Percentiles rank a stretch among this genome's conserved stretches.
Evolutionary conservation across 37 sponge, comb jelly and placozoan species (phyloP).

Genomic region (Dysidea cf. avara): DNA sequence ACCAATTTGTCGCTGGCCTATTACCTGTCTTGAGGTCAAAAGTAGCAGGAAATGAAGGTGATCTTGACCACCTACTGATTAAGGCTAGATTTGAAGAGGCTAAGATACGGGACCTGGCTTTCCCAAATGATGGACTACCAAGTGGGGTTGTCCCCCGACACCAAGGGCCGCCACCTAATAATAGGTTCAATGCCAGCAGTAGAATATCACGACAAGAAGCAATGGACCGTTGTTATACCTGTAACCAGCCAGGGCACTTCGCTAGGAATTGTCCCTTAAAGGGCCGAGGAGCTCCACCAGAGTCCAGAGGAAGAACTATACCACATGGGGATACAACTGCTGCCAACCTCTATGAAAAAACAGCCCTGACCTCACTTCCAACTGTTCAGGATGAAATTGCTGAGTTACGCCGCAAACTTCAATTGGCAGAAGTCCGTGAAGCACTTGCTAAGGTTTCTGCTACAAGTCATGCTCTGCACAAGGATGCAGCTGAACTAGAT

Average conservation of each 20-base stretch:
- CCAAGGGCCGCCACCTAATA: too few species aligned
- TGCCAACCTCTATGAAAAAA: not conserved
- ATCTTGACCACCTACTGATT: conserved; percentile 14
- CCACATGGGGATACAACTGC: not conserved
- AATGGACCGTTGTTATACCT: not conserved
- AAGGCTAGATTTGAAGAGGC: conserved; percentile 46
- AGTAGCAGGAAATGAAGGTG: conserved; percentile 23
- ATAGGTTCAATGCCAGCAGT: too few species aligned
- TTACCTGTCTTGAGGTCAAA: conserved; percentile 7
- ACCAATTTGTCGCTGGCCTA: conserved; percentile 38
- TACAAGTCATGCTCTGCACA: conserved; percentile 3
- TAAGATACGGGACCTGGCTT: conserved; percentile 8
- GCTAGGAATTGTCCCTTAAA: not conserved
- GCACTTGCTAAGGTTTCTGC: conserved; percentile 7
- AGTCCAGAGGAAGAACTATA: conserved; percentile 4
- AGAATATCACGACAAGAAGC: too few species aligned
- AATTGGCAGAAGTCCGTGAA: conserved; percentile 15
- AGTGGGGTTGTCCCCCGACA: too few species aligned
- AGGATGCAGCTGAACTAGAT: not conserved
- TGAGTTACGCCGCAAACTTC: not conserved
- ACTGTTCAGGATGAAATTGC: not conserved
- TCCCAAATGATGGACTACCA: not conserved
- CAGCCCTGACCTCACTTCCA: not conserved
- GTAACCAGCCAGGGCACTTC: conserved; percentile 5
- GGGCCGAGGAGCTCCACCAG: conserved; percentile 17